A percentile compares a stretch with the other conserved stretches of the same genome.
Evolutionary conservation across 1,140 invertebrate species (phyloP).

Genomic region (Rhopalosiphum maidis): DNA sequence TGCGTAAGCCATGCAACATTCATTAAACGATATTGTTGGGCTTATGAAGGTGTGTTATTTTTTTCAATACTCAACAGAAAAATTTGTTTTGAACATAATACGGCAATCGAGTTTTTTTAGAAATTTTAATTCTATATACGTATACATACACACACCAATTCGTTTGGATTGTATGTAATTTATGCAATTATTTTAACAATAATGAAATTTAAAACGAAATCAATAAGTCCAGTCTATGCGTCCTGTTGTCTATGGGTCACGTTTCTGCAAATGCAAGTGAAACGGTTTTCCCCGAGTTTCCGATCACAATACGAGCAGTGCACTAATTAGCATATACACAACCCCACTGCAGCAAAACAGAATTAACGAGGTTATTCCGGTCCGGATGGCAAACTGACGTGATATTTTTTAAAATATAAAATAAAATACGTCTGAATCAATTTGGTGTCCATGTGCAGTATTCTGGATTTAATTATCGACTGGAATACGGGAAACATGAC

Average conservation of each 20-base stretch:
- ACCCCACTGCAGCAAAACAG: not conserved
- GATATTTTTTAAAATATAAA: constrained; percentile 52
- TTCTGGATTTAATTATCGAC: constrained; percentile 48
- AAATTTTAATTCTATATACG: not conserved
- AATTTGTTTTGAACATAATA: not conserved
- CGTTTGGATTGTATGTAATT: not conserved
- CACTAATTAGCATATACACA: constrained; percentile 47
- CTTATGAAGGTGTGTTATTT: not conserved
- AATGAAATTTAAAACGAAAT: constrained; percentile 40
- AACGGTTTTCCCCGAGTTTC: constrained; percentile 42
- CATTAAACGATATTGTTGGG: not conserved
- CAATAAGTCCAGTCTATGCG: not conserved
- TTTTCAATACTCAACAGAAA: not conserved
- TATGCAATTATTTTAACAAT: not conserved
- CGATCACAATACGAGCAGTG: constrained; percentile 22
- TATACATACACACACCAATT: not conserved
- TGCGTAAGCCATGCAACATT: not conserved
- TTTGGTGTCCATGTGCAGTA: constrained; percentile 18
- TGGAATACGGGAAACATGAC: constrained; percentile 22
- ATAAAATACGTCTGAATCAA: constrained; percentile 51
- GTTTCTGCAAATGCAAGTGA: constrained; percentile 26
- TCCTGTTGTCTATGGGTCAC: not conserved
- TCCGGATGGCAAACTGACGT: constrained; percentile 46
- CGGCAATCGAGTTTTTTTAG: not conserved
- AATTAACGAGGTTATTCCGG: constrained; percentile 50